A percentile compares a stretch with the other conserved stretches of the same genome.
phyloP scores from a whole-genome alignment of 2,113 vertebrate genomes.

The Lagopus leucura region DNA sequence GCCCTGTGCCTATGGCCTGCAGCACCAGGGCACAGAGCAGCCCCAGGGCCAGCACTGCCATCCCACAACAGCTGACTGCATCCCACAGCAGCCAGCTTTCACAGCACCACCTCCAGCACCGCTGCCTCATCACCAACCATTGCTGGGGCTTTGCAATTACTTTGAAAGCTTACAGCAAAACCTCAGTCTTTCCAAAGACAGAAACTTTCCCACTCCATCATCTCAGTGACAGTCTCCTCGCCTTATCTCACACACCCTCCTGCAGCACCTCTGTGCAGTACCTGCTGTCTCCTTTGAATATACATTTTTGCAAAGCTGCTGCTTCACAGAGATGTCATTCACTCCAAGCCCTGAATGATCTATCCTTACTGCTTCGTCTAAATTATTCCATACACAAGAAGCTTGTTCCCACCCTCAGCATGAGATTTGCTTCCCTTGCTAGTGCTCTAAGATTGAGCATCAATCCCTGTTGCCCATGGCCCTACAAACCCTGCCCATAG shows the following conservation, averaged over 20 bases:
- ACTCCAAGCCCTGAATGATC: neutral
- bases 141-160: neutral
- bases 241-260: fast-evolving
- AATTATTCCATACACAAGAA: neutral
- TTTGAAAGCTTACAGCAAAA: neutral
- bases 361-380: neutral
- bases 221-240: fast-evolving
- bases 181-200: neutral
- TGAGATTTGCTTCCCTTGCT: neutral
- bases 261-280: neutral
- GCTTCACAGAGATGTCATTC: neutral
- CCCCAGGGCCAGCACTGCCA: neutral
- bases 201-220: neutral
- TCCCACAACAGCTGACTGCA: neutral
- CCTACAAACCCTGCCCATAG: neutral
- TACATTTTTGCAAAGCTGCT: neutral
- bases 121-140: neutral
- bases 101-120: neutral
- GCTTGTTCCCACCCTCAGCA: neutral
- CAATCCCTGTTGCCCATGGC: fast-evolving
- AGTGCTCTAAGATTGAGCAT: neutral
- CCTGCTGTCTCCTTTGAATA: neutral
- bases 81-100: neutral
- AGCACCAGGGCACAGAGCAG: fast-evolving
- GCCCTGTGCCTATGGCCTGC: neutral